phyloP scores from a whole-genome alignment of 2,797 vertebrate genomes.

The Meda fulgida region DNA sequence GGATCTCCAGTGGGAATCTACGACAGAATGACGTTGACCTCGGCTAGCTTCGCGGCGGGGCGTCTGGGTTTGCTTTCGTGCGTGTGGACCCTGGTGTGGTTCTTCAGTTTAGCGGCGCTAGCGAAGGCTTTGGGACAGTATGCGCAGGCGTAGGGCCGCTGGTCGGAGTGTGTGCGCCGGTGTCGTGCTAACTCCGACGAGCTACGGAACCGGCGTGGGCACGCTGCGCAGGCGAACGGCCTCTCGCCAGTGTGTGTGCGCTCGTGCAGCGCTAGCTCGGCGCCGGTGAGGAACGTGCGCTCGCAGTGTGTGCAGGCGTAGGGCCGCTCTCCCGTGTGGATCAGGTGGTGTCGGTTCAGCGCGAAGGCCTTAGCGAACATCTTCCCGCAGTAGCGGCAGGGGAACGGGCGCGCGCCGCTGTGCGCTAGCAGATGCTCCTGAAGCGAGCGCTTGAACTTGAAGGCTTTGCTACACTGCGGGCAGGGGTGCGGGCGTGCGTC shows the following conservation, averaged over 20 bases:
- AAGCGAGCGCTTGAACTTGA: constrained; percentile 79
- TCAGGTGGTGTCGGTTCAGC: constrained; percentile 85
- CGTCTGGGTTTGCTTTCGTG: constrained; percentile 41
- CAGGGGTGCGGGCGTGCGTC: constrained; percentile 77
- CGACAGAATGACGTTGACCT: neutral
- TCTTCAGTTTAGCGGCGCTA: constrained; percentile 69
- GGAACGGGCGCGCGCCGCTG: constrained; percentile 81
- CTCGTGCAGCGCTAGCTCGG: constrained; percentile 83
- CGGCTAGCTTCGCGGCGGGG: neutral
- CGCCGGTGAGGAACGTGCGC: constrained; percentile 85
- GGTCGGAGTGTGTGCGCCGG: constrained; percentile 69
- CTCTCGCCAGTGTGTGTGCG: constrained; percentile 82
- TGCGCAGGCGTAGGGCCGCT: constrained; percentile 66
- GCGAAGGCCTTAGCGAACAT: constrained; percentile 87
- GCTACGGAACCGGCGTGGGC: constrained; percentile 77
- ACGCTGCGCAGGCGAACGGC: constrained; percentile 73
- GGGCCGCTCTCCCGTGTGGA: constrained; percentile 86
- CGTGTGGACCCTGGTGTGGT: constrained; percentile 72
- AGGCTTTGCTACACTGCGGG: constrained; percentile 74
- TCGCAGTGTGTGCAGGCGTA: constrained; percentile 84
- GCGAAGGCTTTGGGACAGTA: constrained; percentile 69
- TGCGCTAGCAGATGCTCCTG: constrained; percentile 83
- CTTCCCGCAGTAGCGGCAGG: constrained; percentile 83
- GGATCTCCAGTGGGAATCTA: neutral
- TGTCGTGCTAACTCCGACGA: constrained; percentile 79